Conservation (phyloP, 2,113 vertebrate species). For the Hippopotamus amphibius region DNA sequence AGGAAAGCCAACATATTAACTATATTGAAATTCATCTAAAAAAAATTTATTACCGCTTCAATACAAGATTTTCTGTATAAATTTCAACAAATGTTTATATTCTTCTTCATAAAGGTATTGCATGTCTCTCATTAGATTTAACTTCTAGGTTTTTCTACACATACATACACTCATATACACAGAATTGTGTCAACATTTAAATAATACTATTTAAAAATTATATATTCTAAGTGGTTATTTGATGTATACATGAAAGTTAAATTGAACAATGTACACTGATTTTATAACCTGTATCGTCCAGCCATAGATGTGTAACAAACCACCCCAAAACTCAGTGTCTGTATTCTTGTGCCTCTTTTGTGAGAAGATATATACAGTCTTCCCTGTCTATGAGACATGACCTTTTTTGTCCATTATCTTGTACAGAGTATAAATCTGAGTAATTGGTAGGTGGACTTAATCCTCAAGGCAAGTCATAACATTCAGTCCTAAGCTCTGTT, state of each 20-base stretch:
- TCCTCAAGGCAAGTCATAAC: neutral
- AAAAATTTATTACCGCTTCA: neutral
- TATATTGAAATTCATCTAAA: neutral
- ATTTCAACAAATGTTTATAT: neutral
- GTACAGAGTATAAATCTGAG: neutral
- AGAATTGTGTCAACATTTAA: neutral
- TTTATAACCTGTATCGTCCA: neutral
- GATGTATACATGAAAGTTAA: neutral
- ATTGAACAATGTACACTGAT: neutral
- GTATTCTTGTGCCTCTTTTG: neutral
- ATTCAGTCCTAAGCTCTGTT: neutral
- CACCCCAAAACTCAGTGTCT: neutral
- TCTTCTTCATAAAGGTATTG: neutral
- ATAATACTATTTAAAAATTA: constrained; percentile 8
- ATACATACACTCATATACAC: neutral
- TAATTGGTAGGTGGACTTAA: neutral
- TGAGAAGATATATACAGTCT: neutral
- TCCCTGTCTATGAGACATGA: neutral
- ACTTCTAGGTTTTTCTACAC: constrained; percentile 3
- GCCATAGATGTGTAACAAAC: neutral
- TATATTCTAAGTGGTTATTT: neutral
- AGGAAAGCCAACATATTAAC: neutral
- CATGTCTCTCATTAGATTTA: neutral
- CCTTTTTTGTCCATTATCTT: neutral
- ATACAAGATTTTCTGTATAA: neutral